Conservation (phyloP, 2,797 vertebrate species). For the Percopsis omiscomaycus region DNA sequence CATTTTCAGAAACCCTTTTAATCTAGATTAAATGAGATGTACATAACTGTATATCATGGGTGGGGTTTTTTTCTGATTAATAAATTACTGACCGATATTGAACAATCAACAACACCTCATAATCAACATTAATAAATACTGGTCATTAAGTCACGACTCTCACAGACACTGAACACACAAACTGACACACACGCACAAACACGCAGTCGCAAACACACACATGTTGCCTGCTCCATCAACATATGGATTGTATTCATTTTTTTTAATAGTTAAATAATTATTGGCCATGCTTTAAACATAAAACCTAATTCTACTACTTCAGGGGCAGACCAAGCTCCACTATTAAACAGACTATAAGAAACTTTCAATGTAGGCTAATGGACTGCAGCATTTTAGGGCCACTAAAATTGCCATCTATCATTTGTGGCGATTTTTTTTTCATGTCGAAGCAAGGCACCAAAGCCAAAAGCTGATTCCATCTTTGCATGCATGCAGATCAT, state of each 20-base stretch:
- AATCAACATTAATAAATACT: slow-evolving; percentile 69
- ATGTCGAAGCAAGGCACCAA: slow-evolving; percentile 97
- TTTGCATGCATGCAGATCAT: slow-evolving; percentile 63
- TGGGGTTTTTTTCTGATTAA: slow-evolving; percentile 55
- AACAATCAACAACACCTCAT: slow-evolving; percentile 71
- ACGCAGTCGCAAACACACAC: slow-evolving; percentile 48
- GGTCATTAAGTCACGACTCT: slow-evolving; percentile 69
- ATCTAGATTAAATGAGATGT: slow-evolving; percentile 56
- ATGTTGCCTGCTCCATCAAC: slow-evolving; percentile 65
- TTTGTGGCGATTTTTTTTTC: slow-evolving; percentile 89
- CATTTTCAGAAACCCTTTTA: slow-evolving; percentile 80
- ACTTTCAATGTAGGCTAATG: slow-evolving; percentile 94
- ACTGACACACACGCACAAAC: slow-evolving; percentile 71
- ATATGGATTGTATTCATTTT: slow-evolving; percentile 64
- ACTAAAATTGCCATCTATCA: slow-evolving; percentile 97
- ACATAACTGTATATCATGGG: slow-evolving; percentile 55
- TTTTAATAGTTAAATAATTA: slow-evolving; percentile 59
- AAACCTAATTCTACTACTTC: slow-evolving; percentile 75
- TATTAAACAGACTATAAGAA: slow-evolving; percentile 80
- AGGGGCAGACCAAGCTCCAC: slow-evolving; percentile 71
- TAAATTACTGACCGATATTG: slow-evolving; percentile 67
- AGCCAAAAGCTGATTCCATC: slow-evolving; percentile 89
- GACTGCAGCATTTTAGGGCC: slow-evolving; percentile 99
- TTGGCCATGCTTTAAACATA: slow-evolving; percentile 78
- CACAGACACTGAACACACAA: slow-evolving; percentile 71